Base-by-base conservation (phyloP, 2,113 vertebrate species). In the Ranitomeya imitator region DNA sequence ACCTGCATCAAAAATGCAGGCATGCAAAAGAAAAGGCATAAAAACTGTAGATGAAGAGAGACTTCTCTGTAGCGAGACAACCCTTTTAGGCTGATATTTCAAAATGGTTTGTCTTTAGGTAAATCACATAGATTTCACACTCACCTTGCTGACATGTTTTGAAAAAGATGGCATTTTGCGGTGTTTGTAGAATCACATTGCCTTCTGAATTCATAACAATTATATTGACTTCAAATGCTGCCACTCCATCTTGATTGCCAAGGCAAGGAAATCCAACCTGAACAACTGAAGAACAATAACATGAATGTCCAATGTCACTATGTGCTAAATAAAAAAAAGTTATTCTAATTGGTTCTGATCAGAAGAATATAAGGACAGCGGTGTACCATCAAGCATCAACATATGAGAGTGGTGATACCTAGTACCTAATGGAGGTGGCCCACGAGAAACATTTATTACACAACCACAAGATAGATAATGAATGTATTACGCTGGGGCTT, bases 111-210 rank as follows among this genome's bases (percentile, higher is more conserved):
- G 23, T 54, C 10, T 57, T 80, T 26, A 26, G 14, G 3, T 59
- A 59, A 51, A 8, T 12, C 15, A 54, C 26, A 14, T 57, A 60
- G 7, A 21, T 71, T 67, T 31, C 19, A 45, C 18, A 63, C 23
- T 94, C 94, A 98, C 97, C 97, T 97, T 96, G 97, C 87, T 97
- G 97, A 86, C 97, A 97, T 73, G 97, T 97, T 92, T 98, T 98
- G 91, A 98, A 98, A 94, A 98, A 98, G 91, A 98, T 96, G 83
- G 97, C 97, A 0, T 98, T 97, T 76, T 97, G 96, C 57, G 97
- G 97, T 0, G 96, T 98, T 90, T 96, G 95, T 69, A 97, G 96
- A 90, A 98, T 94, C 85, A 96, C 91, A 90, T 94, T 96, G 90
- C 97, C 97, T 91, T 96, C 96, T 69, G 94, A 94, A 89, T 98